Evolutionary conservation across 1,140 invertebrate species (phyloP).

Genomic region (Gonatopus flavifemur): DNA sequence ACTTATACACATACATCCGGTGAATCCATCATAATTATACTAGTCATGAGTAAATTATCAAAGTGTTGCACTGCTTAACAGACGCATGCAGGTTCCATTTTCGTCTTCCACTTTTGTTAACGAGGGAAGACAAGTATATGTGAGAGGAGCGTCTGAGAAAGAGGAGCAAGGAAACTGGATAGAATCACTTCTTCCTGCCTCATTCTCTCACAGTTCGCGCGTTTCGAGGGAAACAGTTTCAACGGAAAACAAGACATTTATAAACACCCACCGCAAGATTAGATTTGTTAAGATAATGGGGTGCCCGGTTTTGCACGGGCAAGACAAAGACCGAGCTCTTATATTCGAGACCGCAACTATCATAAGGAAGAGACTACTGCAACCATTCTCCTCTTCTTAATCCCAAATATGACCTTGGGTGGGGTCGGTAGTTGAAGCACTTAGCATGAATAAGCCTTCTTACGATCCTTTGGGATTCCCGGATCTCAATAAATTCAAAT

Average conservation of each 20-base stretch:
- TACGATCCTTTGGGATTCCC: no score
- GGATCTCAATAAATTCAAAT: no score
- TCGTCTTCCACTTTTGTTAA: slow-evolving; percentile 6
- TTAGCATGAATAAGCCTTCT: no score
- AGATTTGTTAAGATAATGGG: slow-evolving; percentile 61
- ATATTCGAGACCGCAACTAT: slow-evolving; percentile 27
- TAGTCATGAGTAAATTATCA: no score
- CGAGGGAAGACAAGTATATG: slow-evolving; percentile 7
- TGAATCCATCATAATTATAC: no score
- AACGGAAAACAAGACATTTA: slow-evolving; percentile 59
- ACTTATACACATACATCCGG: no score
- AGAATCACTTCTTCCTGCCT: neutral
- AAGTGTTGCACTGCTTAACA: neutral
- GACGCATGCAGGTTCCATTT: neutral
- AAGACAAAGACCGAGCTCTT: no score
- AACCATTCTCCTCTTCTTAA: slow-evolving; percentile 44
- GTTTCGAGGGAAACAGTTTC: slow-evolving; percentile 25
- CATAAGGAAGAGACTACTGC: slow-evolving; percentile 26
- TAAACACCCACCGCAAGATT: slow-evolving; percentile 58
- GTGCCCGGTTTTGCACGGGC: slow-evolving; percentile 44
- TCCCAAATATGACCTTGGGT: slow-evolving; percentile 41
- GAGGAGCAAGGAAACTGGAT: slow-evolving; percentile 11
- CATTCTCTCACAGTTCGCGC: slow-evolving; percentile 14
- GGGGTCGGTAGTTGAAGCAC: slow-evolving; percentile 17
- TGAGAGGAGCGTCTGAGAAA: neutral